These are phyloP conservation scores for Pammene fasciana DNA, from an alignment of 2,888 invertebrate genomes.

Conservation along the genomic window DNA sequence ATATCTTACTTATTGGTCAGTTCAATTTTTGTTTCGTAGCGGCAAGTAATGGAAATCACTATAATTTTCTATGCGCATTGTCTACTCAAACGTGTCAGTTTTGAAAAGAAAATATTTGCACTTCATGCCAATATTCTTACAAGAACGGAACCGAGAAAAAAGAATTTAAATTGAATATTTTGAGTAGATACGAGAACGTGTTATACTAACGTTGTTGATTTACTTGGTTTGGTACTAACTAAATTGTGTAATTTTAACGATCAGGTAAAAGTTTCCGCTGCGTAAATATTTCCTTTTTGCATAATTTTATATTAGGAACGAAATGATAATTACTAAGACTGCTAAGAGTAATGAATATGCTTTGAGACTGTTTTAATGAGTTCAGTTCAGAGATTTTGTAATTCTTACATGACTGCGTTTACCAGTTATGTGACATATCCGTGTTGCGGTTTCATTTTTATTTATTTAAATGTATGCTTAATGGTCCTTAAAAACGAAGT, in stretches of 20 bases:
- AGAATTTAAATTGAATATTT: no score
- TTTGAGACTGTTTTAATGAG: conserved; percentile 12
- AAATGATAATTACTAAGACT: conserved; percentile 5
- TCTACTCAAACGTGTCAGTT: conserved; percentile 20
- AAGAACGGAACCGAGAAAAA: no score
- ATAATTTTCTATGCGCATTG: background rate
- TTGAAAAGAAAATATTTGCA: background rate
- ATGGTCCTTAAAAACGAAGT: no score
- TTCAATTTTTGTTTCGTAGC: no score
- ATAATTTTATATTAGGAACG: conserved; percentile 27
- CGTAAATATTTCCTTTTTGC: conserved; percentile 16
- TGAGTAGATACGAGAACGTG: no score
- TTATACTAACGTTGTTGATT: background rate
- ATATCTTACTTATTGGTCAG: no score
- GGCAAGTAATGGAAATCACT: no score
- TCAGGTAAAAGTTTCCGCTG: background rate
- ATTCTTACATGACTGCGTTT: conserved; percentile 20
- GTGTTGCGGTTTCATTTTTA: conserved; percentile 6
- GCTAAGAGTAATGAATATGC: conserved; percentile 8
- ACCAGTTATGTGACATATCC: conserved; percentile 6
- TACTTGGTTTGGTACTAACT: background rate
- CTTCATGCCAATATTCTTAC: no score
- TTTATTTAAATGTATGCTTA: background rate
- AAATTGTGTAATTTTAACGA: conserved; percentile 1
- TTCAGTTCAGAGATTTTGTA: conserved; percentile 5